A percentile compares a stretch with the other conserved stretches of the same genome.
phyloP scores from a whole-genome alignment of 2,113 vertebrate species.

The Myiozetetes cayanensis region DNA sequence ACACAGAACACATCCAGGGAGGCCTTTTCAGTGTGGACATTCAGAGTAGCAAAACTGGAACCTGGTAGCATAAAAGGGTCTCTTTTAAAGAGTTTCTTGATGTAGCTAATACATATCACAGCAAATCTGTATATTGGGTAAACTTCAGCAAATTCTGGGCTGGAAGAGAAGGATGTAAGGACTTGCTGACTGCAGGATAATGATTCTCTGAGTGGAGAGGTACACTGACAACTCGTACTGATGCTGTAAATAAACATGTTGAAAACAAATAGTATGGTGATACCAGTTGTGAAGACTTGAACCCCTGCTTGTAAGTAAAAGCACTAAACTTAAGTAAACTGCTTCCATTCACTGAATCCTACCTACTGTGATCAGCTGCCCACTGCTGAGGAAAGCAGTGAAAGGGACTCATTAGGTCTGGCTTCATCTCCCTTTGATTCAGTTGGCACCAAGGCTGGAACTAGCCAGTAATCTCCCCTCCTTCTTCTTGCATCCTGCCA shows the following conservation, averaged over 20 bases:
- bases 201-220: background rate
- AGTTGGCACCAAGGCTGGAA: background rate
- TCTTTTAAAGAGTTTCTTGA: background rate
- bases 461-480: background rate
- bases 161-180: background rate
- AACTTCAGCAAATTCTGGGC: background rate
- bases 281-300: background rate
- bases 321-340: background rate
- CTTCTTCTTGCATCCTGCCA: background rate
- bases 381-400: background rate
- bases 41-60: background rate
- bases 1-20: background rate
- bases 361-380: background rate
- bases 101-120: background rate
- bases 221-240: accelerated
- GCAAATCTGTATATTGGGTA: background rate
- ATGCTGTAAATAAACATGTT: background rate
- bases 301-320: background rate
- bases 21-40: background rate
- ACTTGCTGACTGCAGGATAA: background rate
- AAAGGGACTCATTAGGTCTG: background rate
- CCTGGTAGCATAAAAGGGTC: background rate
- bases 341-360: background rate
- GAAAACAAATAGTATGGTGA: background rate
- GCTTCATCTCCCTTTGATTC: background rate